Percentiles rank a stretch among this genome's conserved stretches.
Conservation (phyloP, 2,888 invertebrate genomes). For the Alcis repandata region DNA sequence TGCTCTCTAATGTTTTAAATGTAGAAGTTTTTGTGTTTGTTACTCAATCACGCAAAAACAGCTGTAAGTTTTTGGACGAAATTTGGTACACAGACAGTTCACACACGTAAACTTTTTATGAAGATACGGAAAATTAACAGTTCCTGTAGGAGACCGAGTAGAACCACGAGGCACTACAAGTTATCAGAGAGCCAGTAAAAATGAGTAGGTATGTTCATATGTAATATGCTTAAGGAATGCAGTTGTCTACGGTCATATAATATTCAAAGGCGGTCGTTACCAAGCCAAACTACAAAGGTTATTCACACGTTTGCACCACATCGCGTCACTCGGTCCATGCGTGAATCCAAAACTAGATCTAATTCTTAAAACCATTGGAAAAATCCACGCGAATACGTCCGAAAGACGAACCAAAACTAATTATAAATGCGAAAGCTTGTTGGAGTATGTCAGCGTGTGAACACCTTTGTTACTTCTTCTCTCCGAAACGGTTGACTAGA, state of each 20-base stretch:
- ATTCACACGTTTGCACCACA: constrained; percentile 29
- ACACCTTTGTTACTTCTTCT: too few relatives aligned
- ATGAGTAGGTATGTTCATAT: background rate
- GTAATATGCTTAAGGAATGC: background rate
- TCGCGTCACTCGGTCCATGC: constrained; percentile 17
- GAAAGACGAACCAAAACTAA: constrained; percentile 19
- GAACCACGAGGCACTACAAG: too few relatives aligned
- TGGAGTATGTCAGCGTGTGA: background rate
- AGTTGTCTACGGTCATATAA: background rate
- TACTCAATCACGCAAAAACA: too few relatives aligned
- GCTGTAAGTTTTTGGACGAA: too few relatives aligned
- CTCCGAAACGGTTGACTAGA: background rate
- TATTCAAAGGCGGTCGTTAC: background rate
- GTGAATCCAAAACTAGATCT: constrained; percentile 27
- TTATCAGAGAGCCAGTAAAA: too few relatives aligned
- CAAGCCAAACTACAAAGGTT: constrained; percentile 12
- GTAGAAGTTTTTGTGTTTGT: too few relatives aligned
- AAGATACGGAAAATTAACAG: too few relatives aligned
- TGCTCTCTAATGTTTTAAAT: too few relatives aligned
- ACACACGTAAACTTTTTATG: too few relatives aligned
- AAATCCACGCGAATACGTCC: constrained; percentile 39
- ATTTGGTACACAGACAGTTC: too few relatives aligned
- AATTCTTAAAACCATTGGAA: constrained; percentile 37
- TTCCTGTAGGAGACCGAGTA: too few relatives aligned
- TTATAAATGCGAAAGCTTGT: constrained; percentile 15